A percentile compares a stretch with the other conserved stretches of the same genome.
phyloP scores from a whole-genome alignment of 2,113 vertebrate species.

The Elaphurus davidianus region DNA sequence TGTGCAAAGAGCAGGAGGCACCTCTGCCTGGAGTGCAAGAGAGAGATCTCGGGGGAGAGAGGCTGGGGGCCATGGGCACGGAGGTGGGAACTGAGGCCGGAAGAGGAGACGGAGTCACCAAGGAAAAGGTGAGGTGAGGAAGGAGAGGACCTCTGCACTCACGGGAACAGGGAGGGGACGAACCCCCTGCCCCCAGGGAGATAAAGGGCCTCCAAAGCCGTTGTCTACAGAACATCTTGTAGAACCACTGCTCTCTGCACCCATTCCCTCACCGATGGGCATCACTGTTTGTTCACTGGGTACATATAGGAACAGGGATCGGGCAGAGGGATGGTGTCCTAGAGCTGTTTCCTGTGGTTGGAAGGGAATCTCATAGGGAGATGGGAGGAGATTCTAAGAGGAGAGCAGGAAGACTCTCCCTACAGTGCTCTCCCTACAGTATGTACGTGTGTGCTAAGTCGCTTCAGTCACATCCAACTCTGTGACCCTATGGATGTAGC shows the following conservation, averaged over 20 bases:
- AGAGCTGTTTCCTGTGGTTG: background rate
- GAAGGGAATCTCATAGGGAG: background rate
- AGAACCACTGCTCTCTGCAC: background rate
- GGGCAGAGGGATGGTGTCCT: background rate
- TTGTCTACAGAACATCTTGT: background rate
- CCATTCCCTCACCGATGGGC: fast-evolving
- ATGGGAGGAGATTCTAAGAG: background rate
- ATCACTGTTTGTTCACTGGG: background rate
- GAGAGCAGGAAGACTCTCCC: background rate
- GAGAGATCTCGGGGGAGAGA: background rate
- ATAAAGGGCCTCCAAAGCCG: background rate
- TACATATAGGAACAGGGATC: background rate
- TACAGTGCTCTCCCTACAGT: background rate
- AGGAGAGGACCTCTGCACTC: background rate
- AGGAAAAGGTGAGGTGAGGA: background rate
- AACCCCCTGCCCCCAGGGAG: background rate
- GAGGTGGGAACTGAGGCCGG: background rate
- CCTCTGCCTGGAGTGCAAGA: background rate
- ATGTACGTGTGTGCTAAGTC: background rate
- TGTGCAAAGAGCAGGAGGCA: background rate
- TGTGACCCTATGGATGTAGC: background rate
- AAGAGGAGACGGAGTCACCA: background rate
- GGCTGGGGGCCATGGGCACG: background rate
- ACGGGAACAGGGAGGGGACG: no score
- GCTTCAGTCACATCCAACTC: background rate